Evolutionary conservation across 2,888 invertebrate species (phyloP).

Genomic region (Podabrus alpinus): DNA sequence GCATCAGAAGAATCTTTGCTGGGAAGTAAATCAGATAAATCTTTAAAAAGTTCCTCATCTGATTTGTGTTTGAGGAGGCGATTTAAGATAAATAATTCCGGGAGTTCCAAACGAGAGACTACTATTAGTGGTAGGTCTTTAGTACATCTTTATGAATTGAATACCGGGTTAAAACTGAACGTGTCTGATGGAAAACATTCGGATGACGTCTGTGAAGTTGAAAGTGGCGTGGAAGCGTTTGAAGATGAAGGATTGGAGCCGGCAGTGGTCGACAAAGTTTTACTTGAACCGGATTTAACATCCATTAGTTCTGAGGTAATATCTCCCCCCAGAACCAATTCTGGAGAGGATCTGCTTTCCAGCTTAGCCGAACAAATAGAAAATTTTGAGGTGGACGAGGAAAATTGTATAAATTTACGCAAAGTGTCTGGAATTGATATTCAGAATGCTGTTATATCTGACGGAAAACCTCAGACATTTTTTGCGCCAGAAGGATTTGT

Average conservation of each 20-base stretch:
- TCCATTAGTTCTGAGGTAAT: background rate
- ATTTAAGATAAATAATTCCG: slow-evolving; percentile 11
- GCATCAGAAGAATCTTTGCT: slow-evolving; percentile 29
- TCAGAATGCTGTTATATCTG: slow-evolving; percentile 31
- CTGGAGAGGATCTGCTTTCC: slow-evolving; percentile 4
- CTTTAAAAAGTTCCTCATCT: background rate
- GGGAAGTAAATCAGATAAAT: background rate
- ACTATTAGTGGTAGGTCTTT: slow-evolving; percentile 38
- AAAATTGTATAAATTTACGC: slow-evolving; percentile 24
- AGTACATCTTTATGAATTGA: slow-evolving; percentile 48
- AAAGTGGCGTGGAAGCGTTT: slow-evolving; percentile 50
- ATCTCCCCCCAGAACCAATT: background rate
- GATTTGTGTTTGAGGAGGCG: background rate
- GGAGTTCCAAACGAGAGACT: slow-evolving; percentile 5
- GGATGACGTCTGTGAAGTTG: slow-evolving; percentile 43
- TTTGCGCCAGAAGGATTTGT: slow-evolving; percentile 51
- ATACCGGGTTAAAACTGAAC: slow-evolving; percentile 45
- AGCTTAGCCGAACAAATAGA: slow-evolving; percentile 14
- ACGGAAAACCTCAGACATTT: slow-evolving; percentile 36
- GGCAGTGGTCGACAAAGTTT: background rate
- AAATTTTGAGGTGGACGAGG: slow-evolving; percentile 24
- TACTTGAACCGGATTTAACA: background rate
- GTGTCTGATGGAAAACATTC: slow-evolving; percentile 37
- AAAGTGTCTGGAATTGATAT: slow-evolving; percentile 35
- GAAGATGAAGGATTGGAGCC: slow-evolving; percentile 39